These are phyloP conservation scores for Apostichopus californicus DNA, from an alignment of 35 echinoderm and acorn worm genomes.

Conservation along the genomic window DNA sequence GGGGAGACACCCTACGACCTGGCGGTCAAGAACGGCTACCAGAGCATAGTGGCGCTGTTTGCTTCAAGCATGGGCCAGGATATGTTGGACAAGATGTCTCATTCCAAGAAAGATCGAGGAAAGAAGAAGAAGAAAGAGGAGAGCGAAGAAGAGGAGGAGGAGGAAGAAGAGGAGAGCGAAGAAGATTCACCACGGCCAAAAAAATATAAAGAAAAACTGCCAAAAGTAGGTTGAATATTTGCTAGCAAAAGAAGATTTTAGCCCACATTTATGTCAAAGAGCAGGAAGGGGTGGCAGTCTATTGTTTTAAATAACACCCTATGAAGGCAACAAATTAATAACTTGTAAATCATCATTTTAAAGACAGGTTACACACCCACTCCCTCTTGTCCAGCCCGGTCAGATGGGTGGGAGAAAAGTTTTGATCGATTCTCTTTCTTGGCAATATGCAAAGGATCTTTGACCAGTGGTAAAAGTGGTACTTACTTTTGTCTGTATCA, in stretches of 20 bases:
- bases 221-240: slow-evolving; percentile 56
- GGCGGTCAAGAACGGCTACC: slow-evolving; percentile 90
- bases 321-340: background rate
- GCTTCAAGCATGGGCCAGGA: slow-evolving; percentile 94
- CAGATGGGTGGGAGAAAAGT: too few relatives aligned
- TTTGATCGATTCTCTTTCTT: too few relatives aligned
- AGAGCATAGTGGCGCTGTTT: slow-evolving; percentile 81
- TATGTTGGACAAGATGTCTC: slow-evolving; percentile 92
- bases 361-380: too few relatives aligned
- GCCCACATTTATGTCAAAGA: too few relatives aligned
- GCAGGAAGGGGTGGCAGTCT: background rate
- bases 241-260: background rate
- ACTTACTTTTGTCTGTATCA: too few relatives aligned
- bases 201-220: slow-evolving; percentile 89
- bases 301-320: background rate
- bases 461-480: too few relatives aligned
- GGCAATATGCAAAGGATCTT: too few relatives aligned
- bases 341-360: too few relatives aligned
- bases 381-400: too few relatives aligned
- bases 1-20: slow-evolving; percentile 94
- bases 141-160: slow-evolving; percentile 58
- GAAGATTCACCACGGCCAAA: slow-evolving; percentile 56
- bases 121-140: slow-evolving; percentile 59
- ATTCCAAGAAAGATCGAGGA: slow-evolving; percentile 77
- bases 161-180: slow-evolving; percentile 64